phyloP scores from a whole-genome alignment of 1,140 invertebrate species.

The Ceratitis capitata region DNA sequence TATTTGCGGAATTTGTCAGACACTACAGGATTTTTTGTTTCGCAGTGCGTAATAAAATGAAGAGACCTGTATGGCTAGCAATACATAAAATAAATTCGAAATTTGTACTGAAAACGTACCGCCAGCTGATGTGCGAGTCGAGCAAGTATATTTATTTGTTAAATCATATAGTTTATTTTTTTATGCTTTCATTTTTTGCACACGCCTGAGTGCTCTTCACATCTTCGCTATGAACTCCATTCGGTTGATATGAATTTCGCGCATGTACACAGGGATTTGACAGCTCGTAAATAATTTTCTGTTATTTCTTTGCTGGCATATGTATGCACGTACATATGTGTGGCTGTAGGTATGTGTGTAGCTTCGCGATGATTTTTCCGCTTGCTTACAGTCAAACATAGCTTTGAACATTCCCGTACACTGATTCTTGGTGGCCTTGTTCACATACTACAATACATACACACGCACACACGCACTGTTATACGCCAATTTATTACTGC shows the following conservation, averaged over 20 bases:
- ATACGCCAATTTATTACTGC: background rate
- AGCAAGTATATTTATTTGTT: background rate
- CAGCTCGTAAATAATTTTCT: slow-evolving; percentile 65
- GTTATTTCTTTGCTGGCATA: too few species aligned
- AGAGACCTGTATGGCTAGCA: background rate
- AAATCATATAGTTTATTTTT: background rate
- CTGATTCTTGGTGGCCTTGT: background rate
- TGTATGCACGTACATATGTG: too few species aligned
- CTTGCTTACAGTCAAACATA: background rate
- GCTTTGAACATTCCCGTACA: background rate
- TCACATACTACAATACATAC: background rate
- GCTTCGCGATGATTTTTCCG: background rate
- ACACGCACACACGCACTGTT: background rate
- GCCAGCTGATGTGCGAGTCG: background rate
- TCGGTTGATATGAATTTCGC: slow-evolving; percentile 35
- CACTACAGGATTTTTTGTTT: too few species aligned
- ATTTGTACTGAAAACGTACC: too few species aligned
- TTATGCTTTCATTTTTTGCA: background rate
- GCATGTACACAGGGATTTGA: slow-evolving; percentile 64
- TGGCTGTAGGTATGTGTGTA: background rate
- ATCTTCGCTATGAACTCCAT: background rate
- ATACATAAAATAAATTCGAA: background rate
- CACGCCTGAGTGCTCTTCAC: background rate
- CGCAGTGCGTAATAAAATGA: background rate
- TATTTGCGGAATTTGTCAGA: slow-evolving; percentile 3